A percentile compares a stretch with the other conserved stretches of the same genome.
These are phyloP conservation scores for Timema cristinae DNA, from an alignment of 2,888 invertebrate species.

Conservation along the genomic window DNA sequence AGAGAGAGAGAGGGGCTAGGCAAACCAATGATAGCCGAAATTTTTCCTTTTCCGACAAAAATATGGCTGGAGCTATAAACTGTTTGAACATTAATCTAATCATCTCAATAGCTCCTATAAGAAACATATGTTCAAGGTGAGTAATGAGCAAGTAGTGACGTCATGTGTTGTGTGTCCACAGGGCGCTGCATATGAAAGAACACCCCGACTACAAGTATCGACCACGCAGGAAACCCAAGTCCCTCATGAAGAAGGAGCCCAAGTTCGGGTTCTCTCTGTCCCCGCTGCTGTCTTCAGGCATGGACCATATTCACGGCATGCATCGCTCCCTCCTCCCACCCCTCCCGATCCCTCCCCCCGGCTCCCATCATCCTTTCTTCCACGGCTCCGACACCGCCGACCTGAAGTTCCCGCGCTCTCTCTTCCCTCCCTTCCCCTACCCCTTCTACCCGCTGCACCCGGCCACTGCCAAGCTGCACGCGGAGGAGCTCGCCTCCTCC, in stretches of 20 bases:
- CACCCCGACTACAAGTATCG: constrained; percentile 91
- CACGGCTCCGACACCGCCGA: constrained; percentile 48
- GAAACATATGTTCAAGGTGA: no score
- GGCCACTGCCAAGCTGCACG: constrained; percentile 30
- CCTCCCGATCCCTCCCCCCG: constrained; percentile 47
- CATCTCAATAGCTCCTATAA: no score
- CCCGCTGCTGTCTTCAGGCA: constrained; percentile 51
- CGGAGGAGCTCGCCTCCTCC: constrained; percentile 33
- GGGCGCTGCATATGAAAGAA: constrained; percentile 90
- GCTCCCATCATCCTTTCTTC: constrained; percentile 52
- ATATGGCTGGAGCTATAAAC: no score
- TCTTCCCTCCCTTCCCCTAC: constrained; percentile 70
- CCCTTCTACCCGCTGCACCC: constrained; percentile 60
- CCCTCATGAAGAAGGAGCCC: constrained; percentile 74
- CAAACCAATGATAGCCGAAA: no score
- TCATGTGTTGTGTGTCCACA: constrained; percentile 46
- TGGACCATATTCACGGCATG: constrained; percentile 37
- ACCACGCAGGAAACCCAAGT: constrained; percentile 81
- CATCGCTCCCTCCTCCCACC: constrained; percentile 48
- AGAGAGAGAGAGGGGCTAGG: no score
- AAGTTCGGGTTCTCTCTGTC: constrained; percentile 62
- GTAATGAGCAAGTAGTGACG: not conserved
- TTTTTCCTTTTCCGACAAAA: no score
- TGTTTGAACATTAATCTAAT: no score
- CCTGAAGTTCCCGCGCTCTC: constrained; percentile 60